These are phyloP conservation scores for Danaus plexippus DNA, from an alignment of 1,140 invertebrate species.

Conservation along the genomic window DNA sequence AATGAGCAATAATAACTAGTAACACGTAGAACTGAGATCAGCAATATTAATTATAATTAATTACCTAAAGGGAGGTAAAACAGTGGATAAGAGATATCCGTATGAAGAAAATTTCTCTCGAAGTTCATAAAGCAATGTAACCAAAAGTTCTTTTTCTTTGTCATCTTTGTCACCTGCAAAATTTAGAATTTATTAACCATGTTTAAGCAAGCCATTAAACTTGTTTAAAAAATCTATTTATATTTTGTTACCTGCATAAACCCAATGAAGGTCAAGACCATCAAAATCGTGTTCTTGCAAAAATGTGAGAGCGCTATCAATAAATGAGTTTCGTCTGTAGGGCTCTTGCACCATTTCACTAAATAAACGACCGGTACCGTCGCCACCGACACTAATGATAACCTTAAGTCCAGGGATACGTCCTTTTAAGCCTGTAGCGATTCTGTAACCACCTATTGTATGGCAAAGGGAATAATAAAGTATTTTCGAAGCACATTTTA, in stretches of 20 bases:
- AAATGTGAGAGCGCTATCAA: constrained; percentile 74
- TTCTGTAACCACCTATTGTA: constrained; percentile 68
- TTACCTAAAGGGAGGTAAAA: constrained; percentile 58
- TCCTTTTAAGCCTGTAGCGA: constrained; percentile 68
- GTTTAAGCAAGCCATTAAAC: not conserved
- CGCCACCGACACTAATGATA: constrained; percentile 72
- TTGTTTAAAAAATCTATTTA: not conserved
- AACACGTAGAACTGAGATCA: no score
- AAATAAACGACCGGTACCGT: constrained; percentile 67
- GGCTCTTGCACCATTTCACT: constrained; percentile 69
- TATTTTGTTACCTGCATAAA: constrained; percentile 70
- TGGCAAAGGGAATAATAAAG: no score
- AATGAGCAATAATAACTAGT: no score
- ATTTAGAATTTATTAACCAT: constrained; percentile 8
- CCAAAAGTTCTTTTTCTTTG: constrained; percentile 60
- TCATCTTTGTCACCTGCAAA: constrained; percentile 63
- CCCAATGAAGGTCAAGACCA: constrained; percentile 76
- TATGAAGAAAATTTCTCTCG: constrained; percentile 60
- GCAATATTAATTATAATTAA: constrained; percentile 3
- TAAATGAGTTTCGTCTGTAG: constrained; percentile 69
- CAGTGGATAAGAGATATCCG: constrained; percentile 53
- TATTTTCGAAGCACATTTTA: not conserved
- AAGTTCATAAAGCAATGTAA: constrained; percentile 61
- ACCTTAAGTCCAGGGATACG: constrained; percentile 69
- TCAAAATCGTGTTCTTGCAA: constrained; percentile 74